These are phyloP conservation scores for Gadopsis bispinosus DNA, from an alignment of 2,797 vertebrate genomes.

Conservation along the genomic window DNA sequence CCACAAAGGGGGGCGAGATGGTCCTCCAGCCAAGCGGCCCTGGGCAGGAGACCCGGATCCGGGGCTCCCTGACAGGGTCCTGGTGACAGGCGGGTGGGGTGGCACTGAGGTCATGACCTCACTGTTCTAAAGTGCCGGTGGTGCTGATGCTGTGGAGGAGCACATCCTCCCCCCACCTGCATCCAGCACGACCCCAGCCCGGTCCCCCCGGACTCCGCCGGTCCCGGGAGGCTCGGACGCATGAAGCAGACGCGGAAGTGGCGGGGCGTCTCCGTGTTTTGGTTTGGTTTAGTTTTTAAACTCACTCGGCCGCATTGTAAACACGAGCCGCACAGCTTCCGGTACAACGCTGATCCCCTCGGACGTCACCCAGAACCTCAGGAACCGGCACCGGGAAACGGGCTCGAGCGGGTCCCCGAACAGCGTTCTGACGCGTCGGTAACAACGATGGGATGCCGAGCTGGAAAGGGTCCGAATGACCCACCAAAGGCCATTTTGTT, in stretches of 20 bases:
- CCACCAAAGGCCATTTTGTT: neutral
- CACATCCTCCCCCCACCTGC: neutral
- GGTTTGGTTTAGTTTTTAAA: too few species aligned
- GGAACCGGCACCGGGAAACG: too few species aligned
- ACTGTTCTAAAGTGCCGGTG: neutral
- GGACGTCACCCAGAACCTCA: too few species aligned
- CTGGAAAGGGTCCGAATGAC: neutral
- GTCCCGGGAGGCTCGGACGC: too few species aligned
- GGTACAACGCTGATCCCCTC: too few species aligned
- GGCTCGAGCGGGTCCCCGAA: too few species aligned
- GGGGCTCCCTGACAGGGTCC: neutral
- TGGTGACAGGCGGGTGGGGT: neutral
- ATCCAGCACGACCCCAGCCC: too few species aligned
- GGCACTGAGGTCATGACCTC: neutral
- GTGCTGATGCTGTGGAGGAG: slow-evolving; percentile 8
- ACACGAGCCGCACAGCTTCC: too few species aligned
- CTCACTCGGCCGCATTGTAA: too few species aligned
- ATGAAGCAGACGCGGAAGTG: too few species aligned
- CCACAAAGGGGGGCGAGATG: neutral
- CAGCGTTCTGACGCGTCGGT: neutral
- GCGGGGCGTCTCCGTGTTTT: too few species aligned
- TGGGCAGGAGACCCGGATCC: neutral
- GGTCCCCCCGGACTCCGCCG: too few species aligned
- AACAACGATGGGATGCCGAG: neutral
- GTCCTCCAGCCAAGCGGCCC: neutral